Conservation (phyloP, 2,888 invertebrate species). For the Carterocephalus palaemon region DNA sequence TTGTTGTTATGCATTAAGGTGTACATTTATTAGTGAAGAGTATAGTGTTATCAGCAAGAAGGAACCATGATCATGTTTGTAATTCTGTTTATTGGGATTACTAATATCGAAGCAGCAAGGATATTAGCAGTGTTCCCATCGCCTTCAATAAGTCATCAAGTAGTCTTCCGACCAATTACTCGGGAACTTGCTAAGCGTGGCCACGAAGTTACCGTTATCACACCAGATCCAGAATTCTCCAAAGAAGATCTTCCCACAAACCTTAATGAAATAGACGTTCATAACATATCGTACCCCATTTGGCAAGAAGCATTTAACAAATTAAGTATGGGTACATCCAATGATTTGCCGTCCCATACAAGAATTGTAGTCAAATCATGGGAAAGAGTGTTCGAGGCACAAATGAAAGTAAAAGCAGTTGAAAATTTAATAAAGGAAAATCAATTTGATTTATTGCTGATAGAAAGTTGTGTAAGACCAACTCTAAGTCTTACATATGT, state of each 20-base stretch:
- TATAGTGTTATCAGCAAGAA: no score
- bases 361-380: background rate
- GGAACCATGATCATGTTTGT: no score
- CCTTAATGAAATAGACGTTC: constrained; percentile 46
- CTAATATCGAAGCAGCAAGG: constrained; percentile 33
- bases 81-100: no score
- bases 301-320: background rate
- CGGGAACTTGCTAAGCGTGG: constrained; percentile 46
- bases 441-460: constrained; percentile 42
- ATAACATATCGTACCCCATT: constrained; percentile 41
- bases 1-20: no score
- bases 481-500: constrained; percentile 35
- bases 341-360: background rate
- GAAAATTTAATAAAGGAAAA: background rate
- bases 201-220: constrained; percentile 50
- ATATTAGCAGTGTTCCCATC: constrained; percentile 47
- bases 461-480: constrained; percentile 35
- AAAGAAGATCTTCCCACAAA: constrained; percentile 44
- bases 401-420: constrained; percentile 27
- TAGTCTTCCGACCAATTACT: constrained; percentile 40
- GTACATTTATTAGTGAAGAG: no score
- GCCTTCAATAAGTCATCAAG: constrained; percentile 49
- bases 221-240: constrained; percentile 43
- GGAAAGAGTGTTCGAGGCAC: constrained; percentile 6
- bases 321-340: background rate